Evolutionary conservation across 2,888 invertebrate genomes (phyloP), one percentile per base, ranked within the genome.

Genomic region (Celastrina argiolus): DNA sequence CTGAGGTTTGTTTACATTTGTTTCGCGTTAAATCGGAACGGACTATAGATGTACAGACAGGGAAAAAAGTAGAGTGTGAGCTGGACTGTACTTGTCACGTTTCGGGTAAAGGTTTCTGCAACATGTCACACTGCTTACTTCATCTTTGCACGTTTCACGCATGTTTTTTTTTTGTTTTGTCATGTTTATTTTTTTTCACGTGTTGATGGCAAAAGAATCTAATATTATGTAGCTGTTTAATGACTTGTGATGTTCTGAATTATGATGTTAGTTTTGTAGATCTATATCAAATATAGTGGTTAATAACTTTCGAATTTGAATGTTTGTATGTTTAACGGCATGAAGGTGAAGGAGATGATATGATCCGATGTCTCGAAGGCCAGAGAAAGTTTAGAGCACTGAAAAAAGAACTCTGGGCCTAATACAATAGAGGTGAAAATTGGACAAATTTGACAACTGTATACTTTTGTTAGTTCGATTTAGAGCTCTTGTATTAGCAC

Each of bases 101-200:
- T 10, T 61, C 56, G 61, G 61, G 61, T 61, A 61, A 61, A 61
- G 61, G 58, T 58, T 58, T 58, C 58, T n/a, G 61, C 61, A 39
- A 22, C 61, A 36, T 7, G 14, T 61, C 61, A 61, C 22, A 18
- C 39, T 22, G 61, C 61, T 39, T 61, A 22, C 34, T 31, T 61
- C 36, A 61, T 36, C 61, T 61, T 14, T 36, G 18, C 39, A 22
- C 39, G 34, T 18, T 22, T 34, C 18, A 34, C 34, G 59, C 59
- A 59, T 34, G 34, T 59, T 10, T 34, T 34, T 31, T 36, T 51
- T 18, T 18, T 18, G 8, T 18, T 16, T 16, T 58, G 6, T 56
- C 14, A 2, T 18, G 22, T 18, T 51, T 51, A 7, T 39, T 39
- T 18, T 45, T 45, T 8, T 45, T 45, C 45, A 18, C 10, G 14